phyloP scores from a whole-genome alignment of 2,888 invertebrate genomes.

The Agrochola circellaris region DNA sequence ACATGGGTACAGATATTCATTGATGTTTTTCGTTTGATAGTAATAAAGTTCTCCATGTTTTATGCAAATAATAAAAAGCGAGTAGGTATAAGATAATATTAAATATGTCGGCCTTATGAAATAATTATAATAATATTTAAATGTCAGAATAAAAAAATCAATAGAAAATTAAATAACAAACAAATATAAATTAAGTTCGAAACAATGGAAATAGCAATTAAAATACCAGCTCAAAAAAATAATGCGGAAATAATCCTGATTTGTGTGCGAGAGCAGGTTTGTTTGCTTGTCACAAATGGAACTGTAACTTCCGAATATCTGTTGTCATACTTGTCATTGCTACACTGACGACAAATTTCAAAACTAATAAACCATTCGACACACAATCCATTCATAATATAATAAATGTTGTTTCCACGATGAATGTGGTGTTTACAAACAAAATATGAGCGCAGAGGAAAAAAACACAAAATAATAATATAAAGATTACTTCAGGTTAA shows the following conservation, averaged over 20 bases:
- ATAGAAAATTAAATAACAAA: no score
- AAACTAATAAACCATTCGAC: slow-evolving; percentile 21
- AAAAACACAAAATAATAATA: not conserved
- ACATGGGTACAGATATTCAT: no score
- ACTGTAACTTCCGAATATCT: slow-evolving; percentile 44
- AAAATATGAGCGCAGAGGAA: slow-evolving; percentile 16
- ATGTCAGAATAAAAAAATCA: no score
- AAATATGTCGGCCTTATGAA: no score
- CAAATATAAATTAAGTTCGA: no score
- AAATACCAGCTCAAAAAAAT: no score
- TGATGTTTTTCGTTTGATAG: no score
- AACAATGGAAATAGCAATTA: no score
- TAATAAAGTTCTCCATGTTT: no score
- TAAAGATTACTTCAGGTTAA: not conserved
- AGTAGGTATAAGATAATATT: no score
- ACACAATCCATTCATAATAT: slow-evolving; percentile 11
- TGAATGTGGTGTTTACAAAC: slow-evolving; percentile 35
- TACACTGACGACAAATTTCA: slow-evolving; percentile 22
- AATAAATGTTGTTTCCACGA: slow-evolving; percentile 2
- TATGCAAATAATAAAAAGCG: no score
- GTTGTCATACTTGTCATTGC: slow-evolving; percentile 20
- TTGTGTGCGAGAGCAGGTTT: not conserved
- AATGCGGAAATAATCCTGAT: slow-evolving; percentile 29
- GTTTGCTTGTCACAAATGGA: not conserved
- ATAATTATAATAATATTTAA: no score